Base-by-base conservation (phyloP, 2,888 invertebrate genomes). In the Cryptus viduatorius region DNA sequence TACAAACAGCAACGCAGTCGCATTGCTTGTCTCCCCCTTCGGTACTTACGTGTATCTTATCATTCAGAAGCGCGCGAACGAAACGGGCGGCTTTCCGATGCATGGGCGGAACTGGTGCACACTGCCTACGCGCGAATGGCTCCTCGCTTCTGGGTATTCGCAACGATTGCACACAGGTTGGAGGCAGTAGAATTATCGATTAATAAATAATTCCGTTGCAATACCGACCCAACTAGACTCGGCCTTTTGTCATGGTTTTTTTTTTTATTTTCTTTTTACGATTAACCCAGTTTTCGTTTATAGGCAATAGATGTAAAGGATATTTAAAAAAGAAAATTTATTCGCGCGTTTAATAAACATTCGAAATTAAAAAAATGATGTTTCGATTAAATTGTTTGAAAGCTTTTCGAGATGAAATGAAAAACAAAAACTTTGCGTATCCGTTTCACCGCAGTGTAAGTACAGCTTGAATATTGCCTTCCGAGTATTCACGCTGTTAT, bases 81-180 rank as follows among this genome's bases (percentile, higher is more conserved):
- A 77, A 68, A 85, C 87, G 53, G 10, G 80, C 77, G 76, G 75
- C 68, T 86, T 83, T 84, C 75, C 77, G 73, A 84, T 71, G 85
- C 83, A 84, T 86, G 89, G 87, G 90, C 87, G 88, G 85, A 87
- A 87, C 89, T 84, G 83, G 81, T 85, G 86, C 85, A 87, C 89
- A 77, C 82, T 67, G 68, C 81, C 81, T 71, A 83, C 73, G 89
- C 89, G 89, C 86, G 84, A 88, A 87, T 87, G 84, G 78, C 72
- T 79, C 79, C 56, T 7, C 67, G 84, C 79, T 75, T 71, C 78
- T 16, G 79, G 46, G 61, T 53, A 48, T 46, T 59, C 48, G 14
- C 68, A 29, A 37, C 56, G 46, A 65, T 69, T 76, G 68, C 50
- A 59, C 42, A 56, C 59, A 73, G 79, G 67, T 73, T 48, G n/a